Evolutionary conservation across 2,888 invertebrate species (phyloP).

Genomic region (Ectropis crepuscularia): DNA sequence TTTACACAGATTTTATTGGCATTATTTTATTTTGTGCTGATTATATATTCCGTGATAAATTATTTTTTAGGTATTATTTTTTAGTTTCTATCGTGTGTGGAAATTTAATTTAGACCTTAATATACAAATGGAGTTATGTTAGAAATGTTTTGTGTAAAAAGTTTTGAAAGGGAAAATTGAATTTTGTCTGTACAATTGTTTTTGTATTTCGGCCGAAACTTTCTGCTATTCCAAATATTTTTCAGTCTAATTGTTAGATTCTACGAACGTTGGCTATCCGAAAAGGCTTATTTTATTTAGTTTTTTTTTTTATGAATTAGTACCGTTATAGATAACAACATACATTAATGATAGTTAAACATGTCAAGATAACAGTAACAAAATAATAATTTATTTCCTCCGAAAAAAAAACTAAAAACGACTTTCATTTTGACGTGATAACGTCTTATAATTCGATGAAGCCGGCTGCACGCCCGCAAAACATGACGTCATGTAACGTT

Average conservation of each 20-base stretch:
- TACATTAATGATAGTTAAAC: too few species aligned
- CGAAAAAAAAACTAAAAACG: too few species aligned
- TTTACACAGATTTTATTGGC: background rate
- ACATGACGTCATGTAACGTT: too few species aligned
- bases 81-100: slow-evolving; percentile 5
- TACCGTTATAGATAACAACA: too few species aligned
- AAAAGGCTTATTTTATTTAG: background rate
- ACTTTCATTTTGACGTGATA: too few species aligned
- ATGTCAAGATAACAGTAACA: too few species aligned
- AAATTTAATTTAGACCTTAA: slow-evolving; percentile 17
- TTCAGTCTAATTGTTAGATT: slow-evolving; percentile 1
- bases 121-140: slow-evolving; percentile 8
- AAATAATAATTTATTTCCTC: too few species aligned
- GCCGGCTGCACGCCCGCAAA: too few species aligned
- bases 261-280: background rate
- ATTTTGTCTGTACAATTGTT: slow-evolving; percentile 4
- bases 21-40: background rate
- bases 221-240: slow-evolving; percentile 9
- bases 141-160: slow-evolving; percentile 18
- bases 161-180: slow-evolving; percentile 13
- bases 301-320: too few species aligned
- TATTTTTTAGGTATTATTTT: slow-evolving; percentile 3
- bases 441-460: too few species aligned
- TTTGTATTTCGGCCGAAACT: slow-evolving; percentile 1
- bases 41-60: background rate